Base-by-base conservation (phyloP, 2,888 invertebrate genomes). In the Slavum lentiscoides region DNA sequence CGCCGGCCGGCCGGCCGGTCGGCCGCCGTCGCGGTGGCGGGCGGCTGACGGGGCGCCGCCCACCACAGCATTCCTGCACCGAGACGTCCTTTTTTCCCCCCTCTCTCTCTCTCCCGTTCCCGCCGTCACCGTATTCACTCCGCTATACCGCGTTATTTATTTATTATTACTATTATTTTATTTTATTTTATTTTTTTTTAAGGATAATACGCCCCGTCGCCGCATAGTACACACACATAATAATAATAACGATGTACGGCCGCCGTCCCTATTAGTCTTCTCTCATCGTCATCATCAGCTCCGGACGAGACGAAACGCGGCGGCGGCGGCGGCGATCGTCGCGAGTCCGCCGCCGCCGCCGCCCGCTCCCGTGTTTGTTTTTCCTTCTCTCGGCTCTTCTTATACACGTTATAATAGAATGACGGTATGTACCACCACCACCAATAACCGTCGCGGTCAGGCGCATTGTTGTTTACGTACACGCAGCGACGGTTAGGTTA, bases 11-110 rank as follows among this genome's bases (percentile, higher is more conserved):
- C 17, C 53, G 7, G 53, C 23, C n/a, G n/a, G n/a, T n/a, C n/a
- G n/a, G 9, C 37, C 15, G 30, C 66, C 39, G 73, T 64, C 82
- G 30, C 82, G 30, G 72, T 64, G 43, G 70, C 64, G 59, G 43
- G 70, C 64, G 59, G 82, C 53, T 55, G 58, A 55, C 68, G 62
- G 66, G 75, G 81, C 76, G 74, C 82, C 72, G 82, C 75, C 80
- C 77, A 82, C 75, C 76, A 77, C 77, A 8, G 53, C 75, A 72
- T 72, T 67, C 77, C 75, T 49, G 64, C 70, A 30, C 62, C 68
- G 53, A 23, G 23, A 59, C 69, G 62, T 77, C 19, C 7, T 8
- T 69, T 62, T 77, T 70, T 53, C 70, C 59, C 23, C 58, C 69
- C 69, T n/a, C 17, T 49, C 80, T 80, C 61, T 68, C 17, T 68